Base-by-base conservation (phyloP, 1,140 invertebrate species). In the Acromyrmex heyeri region DNA sequence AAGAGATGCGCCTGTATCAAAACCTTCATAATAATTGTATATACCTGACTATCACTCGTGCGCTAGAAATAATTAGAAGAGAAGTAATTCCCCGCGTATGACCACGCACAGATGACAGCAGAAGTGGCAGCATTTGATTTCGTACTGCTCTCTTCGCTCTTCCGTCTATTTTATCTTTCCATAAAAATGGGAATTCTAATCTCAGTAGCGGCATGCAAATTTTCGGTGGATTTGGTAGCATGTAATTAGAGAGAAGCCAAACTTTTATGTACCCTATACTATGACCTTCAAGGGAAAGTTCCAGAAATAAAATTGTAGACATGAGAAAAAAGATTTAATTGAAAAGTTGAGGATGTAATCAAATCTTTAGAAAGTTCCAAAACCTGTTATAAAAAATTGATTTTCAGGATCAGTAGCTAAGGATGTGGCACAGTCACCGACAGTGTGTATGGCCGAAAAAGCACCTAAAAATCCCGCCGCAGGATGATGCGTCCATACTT, bases 401-500 rank as follows among this genome's bases (percentile, higher is more conserved):
- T 97, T 97, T 53, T 96, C 91, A 0, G 92, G 88, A 94, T 97
- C 97, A 0, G 97, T 96, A 48, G 96, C 93, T 93, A 97, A 96
- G 18, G 96, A 95, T 10, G 96, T 94, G 14, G 97, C 96, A 91
- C 96, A 97, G 93, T 97, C 97, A 1, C 96, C 96, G 2, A 95
- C 93, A 3, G 95, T 95, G 92, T 98, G 97, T 64, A 97, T 95
- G 10, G 96, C 96, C 65, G 95, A 95, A 91, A 97, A 97, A 2
- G 96, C 93, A 27, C 95, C 95, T 64, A 97, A 93, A 92, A 96
- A 96, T 18, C 96, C 96, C n/a, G 96, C 97, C 5, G 94, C 95
- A n/a, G 96, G 94, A 91, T 97, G 96, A 92, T 97, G 97, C 12
- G 97, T 97, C 96, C 97, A 98, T 1, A 96, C 95, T 94, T 97